Evolutionary conservation across 1,140 invertebrate species (phyloP), one percentile per base, ranked within the genome.

Genomic region (Drosophila erecta): DNA sequence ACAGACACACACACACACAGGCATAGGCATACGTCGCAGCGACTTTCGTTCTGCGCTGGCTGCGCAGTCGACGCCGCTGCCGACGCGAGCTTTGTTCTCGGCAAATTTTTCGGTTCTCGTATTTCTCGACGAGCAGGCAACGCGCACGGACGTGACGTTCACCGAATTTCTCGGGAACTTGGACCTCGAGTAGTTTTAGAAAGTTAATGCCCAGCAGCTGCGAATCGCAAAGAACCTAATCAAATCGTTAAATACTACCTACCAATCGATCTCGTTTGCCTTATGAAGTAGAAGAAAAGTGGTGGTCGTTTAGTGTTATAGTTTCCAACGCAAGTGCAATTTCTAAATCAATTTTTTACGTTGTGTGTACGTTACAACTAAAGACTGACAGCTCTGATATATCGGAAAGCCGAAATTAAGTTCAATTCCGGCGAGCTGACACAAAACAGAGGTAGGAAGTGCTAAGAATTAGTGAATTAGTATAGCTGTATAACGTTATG

Each of bases 81-180:
- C 62, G 8, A 53, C 11, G 57, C 33, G 41, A 38, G 49, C 64
- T 71, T 79, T 83, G 83, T 87, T 87, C 83, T 87, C 83, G 76
- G 61, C 78, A 55, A 86, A 83, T 60, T 75, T 79, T 66, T 66
- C 49, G 60, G 60, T 67, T 67, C 64, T 67, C 79, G 79, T 80
- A 89, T 85, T 89, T 84, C 80, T 75, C 80, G 72, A 78, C 61
- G 77, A 84, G 73, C 84, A 74, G 72, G 76, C 84, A 38, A 89
- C 85, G 76, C 84, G 62, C 35, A 60, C 43, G 57, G 66, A 60
- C 40, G 43, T 43, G 2, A 14, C 35, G 37, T 67, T 43, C 46
- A 6, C 30, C 30, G 30, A 30, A 30, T 30, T 30, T 30, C 7
- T 10, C 35, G 60, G 20, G 24, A 59, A 59, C 33, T 62, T 72